phyloP scores from a whole-genome alignment of 2,888 invertebrate genomes.

The Drosophila hamatofila region DNA sequence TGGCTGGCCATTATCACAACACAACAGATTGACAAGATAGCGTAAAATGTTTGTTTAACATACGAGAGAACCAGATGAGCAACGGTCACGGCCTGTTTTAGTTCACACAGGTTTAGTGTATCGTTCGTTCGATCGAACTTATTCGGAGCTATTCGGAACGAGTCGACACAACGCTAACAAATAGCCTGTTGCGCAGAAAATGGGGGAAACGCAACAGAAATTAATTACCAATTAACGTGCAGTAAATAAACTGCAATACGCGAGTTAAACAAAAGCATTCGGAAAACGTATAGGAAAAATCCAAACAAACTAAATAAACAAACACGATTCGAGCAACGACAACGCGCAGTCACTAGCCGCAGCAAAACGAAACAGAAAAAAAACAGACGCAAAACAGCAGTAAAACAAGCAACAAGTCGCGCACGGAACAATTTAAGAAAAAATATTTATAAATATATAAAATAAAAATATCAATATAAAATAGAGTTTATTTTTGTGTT shows the following conservation, averaged over 20 bases:
- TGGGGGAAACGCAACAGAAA: conserved; percentile 40
- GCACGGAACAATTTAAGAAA: conserved; percentile 37
- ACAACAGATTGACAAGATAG: conserved; percentile 16
- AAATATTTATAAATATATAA: conserved; percentile 13
- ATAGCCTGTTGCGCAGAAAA: conserved; percentile 63
- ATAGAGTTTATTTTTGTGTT: conserved; percentile 69
- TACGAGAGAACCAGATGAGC: conserved; percentile 33
- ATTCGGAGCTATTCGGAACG: conserved; percentile 26
- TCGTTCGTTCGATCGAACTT: conserved; percentile 41
- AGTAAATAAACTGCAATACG: conserved; percentile 56
- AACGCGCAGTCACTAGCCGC: conserved; percentile 53
- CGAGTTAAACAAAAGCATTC: conserved; percentile 47
- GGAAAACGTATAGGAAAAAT: conserved; percentile 31
- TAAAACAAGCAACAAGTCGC: conserved; percentile 65
- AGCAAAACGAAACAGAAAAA: conserved; percentile 24
- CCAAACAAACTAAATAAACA: conserved; percentile 52
- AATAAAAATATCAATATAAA: conserved; percentile 16
- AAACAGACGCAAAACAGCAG: conserved; percentile 37
- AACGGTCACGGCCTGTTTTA: background rate
- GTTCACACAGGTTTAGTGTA: conserved; percentile 30
- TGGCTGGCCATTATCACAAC: conserved; percentile 2
- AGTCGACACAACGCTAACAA: conserved; percentile 23
- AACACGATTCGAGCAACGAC: conserved; percentile 49
- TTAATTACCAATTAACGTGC: conserved; percentile 65
- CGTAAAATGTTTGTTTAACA: conserved; percentile 9